phyloP scores from a whole-genome alignment of 2,888 invertebrate genomes.

The Tenthredo livida region DNA sequence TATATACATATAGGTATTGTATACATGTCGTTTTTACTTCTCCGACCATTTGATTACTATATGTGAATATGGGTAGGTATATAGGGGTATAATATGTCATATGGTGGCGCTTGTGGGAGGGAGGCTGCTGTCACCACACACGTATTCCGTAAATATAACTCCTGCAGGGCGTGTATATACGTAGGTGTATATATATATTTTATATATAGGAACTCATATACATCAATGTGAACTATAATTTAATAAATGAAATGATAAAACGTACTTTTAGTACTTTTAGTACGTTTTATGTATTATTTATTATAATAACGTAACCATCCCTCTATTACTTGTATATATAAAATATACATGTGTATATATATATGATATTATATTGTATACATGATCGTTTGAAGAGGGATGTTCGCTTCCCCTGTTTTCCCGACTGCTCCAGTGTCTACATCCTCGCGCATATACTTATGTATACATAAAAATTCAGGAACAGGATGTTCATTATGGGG shows the following conservation, averaged over 20 bases:
- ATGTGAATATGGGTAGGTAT: neutral
- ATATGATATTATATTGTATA: neutral
- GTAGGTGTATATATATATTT: too few species aligned
- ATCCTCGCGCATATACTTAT: neutral
- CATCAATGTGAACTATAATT: too few species aligned
- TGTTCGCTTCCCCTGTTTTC: neutral
- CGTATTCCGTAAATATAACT: constrained; percentile 1
- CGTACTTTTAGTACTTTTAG: too few species aligned
- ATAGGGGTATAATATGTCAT: neutral
- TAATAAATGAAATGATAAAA: too few species aligned
- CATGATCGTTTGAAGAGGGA: neutral
- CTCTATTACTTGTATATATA: too few species aligned
- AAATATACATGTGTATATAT: too few species aligned
- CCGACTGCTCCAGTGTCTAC: neutral
- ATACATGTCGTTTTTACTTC: neutral
- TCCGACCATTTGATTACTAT: neutral
- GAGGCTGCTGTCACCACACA: neutral
- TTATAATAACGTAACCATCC: too few species aligned
- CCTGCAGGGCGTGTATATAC: too few species aligned
- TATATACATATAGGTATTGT: too few species aligned
- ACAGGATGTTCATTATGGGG: constrained; percentile 39
- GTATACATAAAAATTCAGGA: neutral
- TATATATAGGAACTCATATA: too few species aligned
- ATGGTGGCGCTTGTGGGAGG: neutral
- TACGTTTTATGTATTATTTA: too few species aligned